phyloP scores from a whole-genome alignment of 2,888 invertebrate genomes.

The Euplagia quadripunctaria region DNA sequence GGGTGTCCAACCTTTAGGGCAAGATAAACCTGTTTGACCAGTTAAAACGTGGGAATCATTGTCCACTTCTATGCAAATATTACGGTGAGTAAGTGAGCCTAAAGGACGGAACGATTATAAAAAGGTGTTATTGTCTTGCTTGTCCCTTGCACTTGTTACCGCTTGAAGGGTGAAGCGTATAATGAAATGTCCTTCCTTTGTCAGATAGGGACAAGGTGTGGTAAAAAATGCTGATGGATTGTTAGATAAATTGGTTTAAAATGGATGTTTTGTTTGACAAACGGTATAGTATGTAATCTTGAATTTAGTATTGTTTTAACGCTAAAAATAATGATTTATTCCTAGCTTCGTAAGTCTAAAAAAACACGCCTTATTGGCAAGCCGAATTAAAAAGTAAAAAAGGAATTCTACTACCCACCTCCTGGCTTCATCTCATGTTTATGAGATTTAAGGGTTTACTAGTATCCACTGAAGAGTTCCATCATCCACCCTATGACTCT shows the following conservation, averaged over 20 bases:
- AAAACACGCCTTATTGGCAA: too few relatives aligned
- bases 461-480: too few relatives aligned
- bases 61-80: conserved; percentile 66
- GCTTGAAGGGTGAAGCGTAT: conserved; percentile 24
- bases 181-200: conserved; percentile 31
- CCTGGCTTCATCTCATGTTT: too few relatives aligned
- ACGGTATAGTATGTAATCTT: neutral
- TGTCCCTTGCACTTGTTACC: conserved; percentile 48
- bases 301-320: neutral
- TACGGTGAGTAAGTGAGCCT: conserved; percentile 20
- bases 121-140: conserved; percentile 49
- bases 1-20: conserved; percentile 66
- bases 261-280: conserved; percentile 14
- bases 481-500: too few relatives aligned
- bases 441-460: too few relatives aligned
- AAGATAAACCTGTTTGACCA: conserved; percentile 79
- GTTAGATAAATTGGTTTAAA: conserved; percentile 44
- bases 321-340: neutral
- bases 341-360: too few relatives aligned
- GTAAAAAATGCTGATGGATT: conserved; percentile 33
- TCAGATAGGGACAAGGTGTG: neutral
- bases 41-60: conserved; percentile 77
- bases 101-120: conserved; percentile 36
- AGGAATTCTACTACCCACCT: too few relatives aligned
- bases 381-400: too few relatives aligned